These are phyloP conservation scores for Diogma glabrata DNA, from an alignment of 2,888 invertebrate species.

Conservation along the genomic window DNA sequence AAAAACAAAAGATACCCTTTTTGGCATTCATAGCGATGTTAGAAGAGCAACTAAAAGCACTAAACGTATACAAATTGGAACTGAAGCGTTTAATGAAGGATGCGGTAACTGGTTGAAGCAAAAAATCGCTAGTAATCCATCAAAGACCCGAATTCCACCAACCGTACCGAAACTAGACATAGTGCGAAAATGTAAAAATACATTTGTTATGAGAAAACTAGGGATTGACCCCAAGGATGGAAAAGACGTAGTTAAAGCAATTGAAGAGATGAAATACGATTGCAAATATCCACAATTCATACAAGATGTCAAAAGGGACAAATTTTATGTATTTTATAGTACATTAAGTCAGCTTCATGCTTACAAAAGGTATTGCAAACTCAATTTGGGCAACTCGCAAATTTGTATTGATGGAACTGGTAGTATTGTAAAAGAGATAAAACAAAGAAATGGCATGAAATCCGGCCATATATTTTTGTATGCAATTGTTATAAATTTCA, in stretches of 20 bases:
- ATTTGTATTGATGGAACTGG: not conserved
- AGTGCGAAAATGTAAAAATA: not conserved
- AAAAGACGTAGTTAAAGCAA: not conserved
- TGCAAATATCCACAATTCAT: not conserved
- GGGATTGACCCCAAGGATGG: not conserved
- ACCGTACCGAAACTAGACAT: not conserved
- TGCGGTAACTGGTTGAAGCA: not conserved
- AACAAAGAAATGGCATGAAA: not conserved
- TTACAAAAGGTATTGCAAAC: not conserved
- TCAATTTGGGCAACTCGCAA: not conserved
- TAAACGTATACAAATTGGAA: not conserved
- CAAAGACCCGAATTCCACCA: not conserved
- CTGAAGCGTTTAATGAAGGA: not conserved
- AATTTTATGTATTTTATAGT: not conserved
- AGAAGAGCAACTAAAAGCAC: not conserved
- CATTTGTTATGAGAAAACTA: not conserved
- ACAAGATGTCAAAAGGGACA: not conserved
- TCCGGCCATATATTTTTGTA: not conserved
- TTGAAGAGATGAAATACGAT: not conserved
- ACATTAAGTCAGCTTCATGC: not conserved
- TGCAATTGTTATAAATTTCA: not conserved
- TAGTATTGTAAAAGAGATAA: not conserved
- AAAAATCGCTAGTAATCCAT: not conserved
- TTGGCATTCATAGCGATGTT: not conserved
- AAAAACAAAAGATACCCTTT: not conserved